Evolutionary conservation across 2,888 invertebrate genomes (phyloP).

Genomic region (Ceraclea dissimilis): DNA sequence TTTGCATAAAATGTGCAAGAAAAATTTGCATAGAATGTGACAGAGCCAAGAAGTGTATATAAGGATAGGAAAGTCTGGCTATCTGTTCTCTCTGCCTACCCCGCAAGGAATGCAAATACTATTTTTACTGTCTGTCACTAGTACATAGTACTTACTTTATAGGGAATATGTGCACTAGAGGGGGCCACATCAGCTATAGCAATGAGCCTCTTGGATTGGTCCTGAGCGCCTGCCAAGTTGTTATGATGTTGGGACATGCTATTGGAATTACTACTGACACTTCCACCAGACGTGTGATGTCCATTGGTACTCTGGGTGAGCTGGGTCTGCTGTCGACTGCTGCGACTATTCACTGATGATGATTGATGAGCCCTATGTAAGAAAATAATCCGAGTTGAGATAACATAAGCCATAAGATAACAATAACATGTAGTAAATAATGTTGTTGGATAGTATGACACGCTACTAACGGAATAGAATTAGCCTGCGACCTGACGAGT

Average conservation of each 20-base stretch:
- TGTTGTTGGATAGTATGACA: too few species aligned
- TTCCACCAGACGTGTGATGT: slow-evolving; percentile 26
- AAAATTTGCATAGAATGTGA: too few species aligned
- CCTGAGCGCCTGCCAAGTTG: slow-evolving; percentile 27
- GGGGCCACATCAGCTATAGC: slow-evolving; percentile 63
- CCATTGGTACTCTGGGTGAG: slow-evolving; percentile 18
- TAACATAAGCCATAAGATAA: neutral
- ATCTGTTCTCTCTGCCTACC: too few species aligned
- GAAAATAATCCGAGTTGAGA: too few species aligned
- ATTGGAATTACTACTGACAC: slow-evolving; percentile 30
- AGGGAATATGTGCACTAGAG: slow-evolving; percentile 62
- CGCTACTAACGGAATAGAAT: slow-evolving; percentile 44
- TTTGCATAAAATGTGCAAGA: too few species aligned
- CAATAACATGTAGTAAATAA: too few species aligned
- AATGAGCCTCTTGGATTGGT: slow-evolving; percentile 52
- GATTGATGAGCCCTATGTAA: slow-evolving; percentile 22
- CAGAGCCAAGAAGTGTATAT: too few species aligned
- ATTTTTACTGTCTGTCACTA: neutral
- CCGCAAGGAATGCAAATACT: too few species aligned
- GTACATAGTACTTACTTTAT: slow-evolving; percentile 45
- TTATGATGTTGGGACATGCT: slow-evolving; percentile 38
- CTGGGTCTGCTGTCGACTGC: slow-evolving; percentile 13
- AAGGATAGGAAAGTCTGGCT: too few species aligned
- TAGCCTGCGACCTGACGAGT: slow-evolving; percentile 48
- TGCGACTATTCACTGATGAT: slow-evolving; percentile 4